Evolutionary conservation across 2,113 vertebrate genomes (phyloP).

Genomic region (Rynchops niger): DNA sequence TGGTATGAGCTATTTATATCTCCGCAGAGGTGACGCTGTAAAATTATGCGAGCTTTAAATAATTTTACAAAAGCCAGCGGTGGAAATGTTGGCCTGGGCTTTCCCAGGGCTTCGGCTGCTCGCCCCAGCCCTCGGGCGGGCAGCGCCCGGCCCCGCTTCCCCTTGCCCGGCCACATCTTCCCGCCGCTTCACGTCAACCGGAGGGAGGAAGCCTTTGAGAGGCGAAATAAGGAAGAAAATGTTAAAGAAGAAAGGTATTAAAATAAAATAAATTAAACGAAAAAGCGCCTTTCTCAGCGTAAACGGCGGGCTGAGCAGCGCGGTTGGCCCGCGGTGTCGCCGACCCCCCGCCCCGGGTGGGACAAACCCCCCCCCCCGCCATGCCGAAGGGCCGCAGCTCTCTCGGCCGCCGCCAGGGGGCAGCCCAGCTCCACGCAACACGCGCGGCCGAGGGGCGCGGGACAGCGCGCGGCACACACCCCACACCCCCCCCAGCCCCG

Average conservation of each 20-base stretch:
- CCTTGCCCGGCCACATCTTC: neutral
- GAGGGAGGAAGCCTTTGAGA: neutral
- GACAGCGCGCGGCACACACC: neutral
- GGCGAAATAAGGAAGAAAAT: neutral
- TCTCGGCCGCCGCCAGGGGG: conserved; percentile 73
- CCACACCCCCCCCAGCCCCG: too few relatives aligned
- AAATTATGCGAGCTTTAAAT: neutral
- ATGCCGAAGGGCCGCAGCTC: neutral
- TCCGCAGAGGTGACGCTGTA: neutral
- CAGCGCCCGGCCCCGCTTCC: neutral
- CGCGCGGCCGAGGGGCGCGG: too few relatives aligned
- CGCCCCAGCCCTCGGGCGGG: neutral
- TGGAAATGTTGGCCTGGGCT: neutral
- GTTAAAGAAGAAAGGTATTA: neutral
- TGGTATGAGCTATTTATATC: neutral
- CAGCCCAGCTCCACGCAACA: conserved; percentile 63
- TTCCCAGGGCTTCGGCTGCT: neutral
- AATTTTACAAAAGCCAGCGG: neutral
- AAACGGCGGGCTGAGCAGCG: neutral
- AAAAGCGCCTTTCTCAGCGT: neutral
- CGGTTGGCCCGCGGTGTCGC: neutral
- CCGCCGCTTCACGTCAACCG: neutral
- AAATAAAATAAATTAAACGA: neutral
- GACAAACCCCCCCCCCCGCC: neutral
- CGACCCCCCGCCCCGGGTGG: neutral